phyloP scores from a whole-genome alignment of 1,140 invertebrate genomes.

The Melipona quadrifasciata region DNA sequence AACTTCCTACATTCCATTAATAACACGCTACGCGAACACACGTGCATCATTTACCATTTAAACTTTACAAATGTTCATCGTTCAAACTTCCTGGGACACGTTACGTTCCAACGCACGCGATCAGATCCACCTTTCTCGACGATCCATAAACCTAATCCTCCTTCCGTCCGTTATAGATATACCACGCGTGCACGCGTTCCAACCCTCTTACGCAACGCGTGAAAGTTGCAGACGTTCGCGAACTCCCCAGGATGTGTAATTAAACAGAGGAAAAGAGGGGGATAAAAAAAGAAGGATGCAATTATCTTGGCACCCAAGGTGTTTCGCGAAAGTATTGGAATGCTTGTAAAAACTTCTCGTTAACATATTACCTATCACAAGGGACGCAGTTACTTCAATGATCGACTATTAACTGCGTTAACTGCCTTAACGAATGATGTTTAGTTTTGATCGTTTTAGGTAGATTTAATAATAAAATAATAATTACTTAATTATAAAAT shows the following conservation, averaged over 20 bases:
- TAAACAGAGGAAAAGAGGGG: neutral
- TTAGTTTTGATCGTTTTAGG: no score
- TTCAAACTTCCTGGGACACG: neutral
- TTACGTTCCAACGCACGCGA: neutral
- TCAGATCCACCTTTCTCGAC: neutral
- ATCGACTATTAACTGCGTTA: no score
- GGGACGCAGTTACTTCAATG: no score
- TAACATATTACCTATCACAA: neutral
- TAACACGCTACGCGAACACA: neutral
- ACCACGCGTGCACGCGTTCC: neutral
- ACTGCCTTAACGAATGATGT: no score
- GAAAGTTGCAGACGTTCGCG: neutral
- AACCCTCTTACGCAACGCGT: neutral
- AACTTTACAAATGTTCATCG: neutral
- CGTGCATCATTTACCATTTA: neutral
- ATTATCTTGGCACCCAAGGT: neutral
- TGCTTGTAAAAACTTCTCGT: neutral
- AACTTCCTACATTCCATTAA: neutral
- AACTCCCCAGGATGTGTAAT: constrained; percentile 10
- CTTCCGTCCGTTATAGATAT: neutral
- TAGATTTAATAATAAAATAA: no score
- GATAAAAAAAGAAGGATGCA: neutral
- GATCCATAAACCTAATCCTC: neutral
- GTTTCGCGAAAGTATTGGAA: neutral
- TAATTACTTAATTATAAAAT: no score